Base-by-base conservation (phyloP, 1,140 invertebrate genomes). In the Linepithema humile region DNA sequence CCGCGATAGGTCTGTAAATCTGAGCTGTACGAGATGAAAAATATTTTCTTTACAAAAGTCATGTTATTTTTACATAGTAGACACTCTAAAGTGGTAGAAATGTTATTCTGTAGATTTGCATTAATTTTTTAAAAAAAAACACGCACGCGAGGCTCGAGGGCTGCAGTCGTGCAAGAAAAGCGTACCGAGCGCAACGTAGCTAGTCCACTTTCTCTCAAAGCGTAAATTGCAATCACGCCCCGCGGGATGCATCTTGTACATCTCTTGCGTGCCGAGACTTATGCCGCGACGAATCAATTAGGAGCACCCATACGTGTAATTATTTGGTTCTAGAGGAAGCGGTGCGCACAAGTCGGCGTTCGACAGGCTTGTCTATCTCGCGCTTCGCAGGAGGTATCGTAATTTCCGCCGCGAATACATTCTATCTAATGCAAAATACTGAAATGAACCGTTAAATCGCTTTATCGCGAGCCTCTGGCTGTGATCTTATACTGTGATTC, bases 221-320 rank as follows among this genome's bases (percentile, higher is more conserved):
- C 75, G 48, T 70, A 70, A 69, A 80, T 80, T 80, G 64, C 75
- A 69, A 80, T 69, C 75, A 40, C 48, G 64, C 62, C 64, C 48
- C 75, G 35, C 12, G 38, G 75, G 75, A 69, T 70, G 62, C 35
- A 12, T 23, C 48, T 67, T 20, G n/a, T 60, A 75, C 73, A 59
- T 26, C 45, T 53, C 65, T n/a, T 67, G 17, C 45, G 5, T 67
- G 10, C 9, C 15, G 32, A 17, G 48, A 50, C 23, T 69, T 17
- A 29, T 38, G 40, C 64, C 75, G 64, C 64, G 35, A 80, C 64
- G 75, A 80, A 80, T 80, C 75, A 80, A 80, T 80, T 80, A 80
- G 35, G 23, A 17, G 64, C 75, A 69, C 35, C 48, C 75, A 43
- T 53, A 53, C 38, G 35, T 50, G 64, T 70, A 70, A 80, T 80